Percentiles rank a stretch among this genome's conserved stretches.
Evolutionary conservation across 2,113 vertebrate genomes (phyloP).

Genomic region (Bufo bufo): DNA sequence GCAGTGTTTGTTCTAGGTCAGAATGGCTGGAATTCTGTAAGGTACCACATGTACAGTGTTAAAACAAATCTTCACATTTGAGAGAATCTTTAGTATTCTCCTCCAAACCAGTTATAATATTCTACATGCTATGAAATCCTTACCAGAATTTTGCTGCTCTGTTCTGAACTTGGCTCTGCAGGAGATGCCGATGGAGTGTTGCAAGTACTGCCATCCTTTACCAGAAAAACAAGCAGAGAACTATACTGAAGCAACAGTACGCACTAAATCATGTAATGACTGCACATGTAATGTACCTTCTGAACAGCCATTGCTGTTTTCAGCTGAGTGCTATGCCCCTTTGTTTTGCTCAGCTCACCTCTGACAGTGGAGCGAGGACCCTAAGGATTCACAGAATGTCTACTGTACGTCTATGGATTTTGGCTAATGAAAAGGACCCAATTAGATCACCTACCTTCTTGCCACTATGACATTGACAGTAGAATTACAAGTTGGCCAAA

Average conservation of each 20-base stretch:
- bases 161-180: constrained; percentile 66
- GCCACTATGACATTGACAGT: too few relatives aligned
- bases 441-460: too few relatives aligned
- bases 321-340: too few relatives aligned
- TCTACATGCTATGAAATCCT: constrained; percentile 23
- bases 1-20: constrained; percentile 70
- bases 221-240: neutral
- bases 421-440: too few relatives aligned
- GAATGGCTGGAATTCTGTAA: constrained; percentile 75
- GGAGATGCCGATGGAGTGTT: constrained; percentile 69
- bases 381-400: too few relatives aligned
- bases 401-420: too few relatives aligned
- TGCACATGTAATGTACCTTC: too few relatives aligned
- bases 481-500: too few relatives aligned
- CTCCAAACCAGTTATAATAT: neutral
- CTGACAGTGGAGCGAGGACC: too few relatives aligned
- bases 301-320: too few relatives aligned
- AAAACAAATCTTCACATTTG: neutral
- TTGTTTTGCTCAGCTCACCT: too few relatives aligned
- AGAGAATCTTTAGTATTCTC: neutral
- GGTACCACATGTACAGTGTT: neutral
- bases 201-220: constrained; percentile 70
- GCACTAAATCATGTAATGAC: neutral
- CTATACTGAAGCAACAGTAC: neutral
- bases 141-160: constrained; percentile 72